phyloP scores from a whole-genome alignment of 2,113 vertebrate species.

The Platycercus adscitus region DNA sequence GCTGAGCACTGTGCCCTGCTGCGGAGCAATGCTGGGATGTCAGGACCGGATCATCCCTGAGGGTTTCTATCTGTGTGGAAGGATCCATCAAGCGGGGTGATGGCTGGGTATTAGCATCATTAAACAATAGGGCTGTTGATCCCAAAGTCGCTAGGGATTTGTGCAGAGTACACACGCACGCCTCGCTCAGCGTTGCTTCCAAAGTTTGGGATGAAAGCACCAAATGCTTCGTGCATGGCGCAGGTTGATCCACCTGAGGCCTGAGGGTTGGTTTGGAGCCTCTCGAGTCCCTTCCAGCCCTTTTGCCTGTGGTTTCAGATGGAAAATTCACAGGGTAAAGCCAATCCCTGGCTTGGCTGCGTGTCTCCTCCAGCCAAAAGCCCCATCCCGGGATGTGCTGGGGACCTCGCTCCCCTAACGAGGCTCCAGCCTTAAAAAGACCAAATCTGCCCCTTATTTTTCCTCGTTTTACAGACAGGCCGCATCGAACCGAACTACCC shows the following conservation, averaged over 20 bases:
- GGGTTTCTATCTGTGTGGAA: fast-evolving
- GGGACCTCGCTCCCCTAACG: fast-evolving
- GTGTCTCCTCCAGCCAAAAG: not conserved
- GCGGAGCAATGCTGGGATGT: fast-evolving
- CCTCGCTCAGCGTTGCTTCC: fast-evolving
- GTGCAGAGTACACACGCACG: fast-evolving
- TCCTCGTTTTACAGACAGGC: conserved; percentile 72
- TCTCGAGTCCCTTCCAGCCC: not conserved
- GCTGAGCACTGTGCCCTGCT: fast-evolving
- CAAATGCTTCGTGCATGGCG: fast-evolving
- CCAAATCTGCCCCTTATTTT: not conserved
- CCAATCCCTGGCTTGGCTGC: fast-evolving
- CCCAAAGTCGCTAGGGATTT: fast-evolving
- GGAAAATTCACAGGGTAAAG: not conserved
- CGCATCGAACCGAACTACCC: conserved; percentile 93
- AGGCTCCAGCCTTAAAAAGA: not conserved
- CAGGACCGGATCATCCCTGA: fast-evolving
- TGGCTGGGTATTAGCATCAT: fast-evolving
- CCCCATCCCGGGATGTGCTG: fast-evolving
- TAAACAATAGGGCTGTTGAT: fast-evolving
- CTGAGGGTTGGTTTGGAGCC: fast-evolving
- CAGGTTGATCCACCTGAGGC: not conserved
- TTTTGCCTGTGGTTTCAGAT: fast-evolving
- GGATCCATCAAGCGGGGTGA: fast-evolving
- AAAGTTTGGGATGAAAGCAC: not conserved